phyloP scores from a whole-genome alignment of 2,113 vertebrate species.

The Odobenus rosmarus region DNA sequence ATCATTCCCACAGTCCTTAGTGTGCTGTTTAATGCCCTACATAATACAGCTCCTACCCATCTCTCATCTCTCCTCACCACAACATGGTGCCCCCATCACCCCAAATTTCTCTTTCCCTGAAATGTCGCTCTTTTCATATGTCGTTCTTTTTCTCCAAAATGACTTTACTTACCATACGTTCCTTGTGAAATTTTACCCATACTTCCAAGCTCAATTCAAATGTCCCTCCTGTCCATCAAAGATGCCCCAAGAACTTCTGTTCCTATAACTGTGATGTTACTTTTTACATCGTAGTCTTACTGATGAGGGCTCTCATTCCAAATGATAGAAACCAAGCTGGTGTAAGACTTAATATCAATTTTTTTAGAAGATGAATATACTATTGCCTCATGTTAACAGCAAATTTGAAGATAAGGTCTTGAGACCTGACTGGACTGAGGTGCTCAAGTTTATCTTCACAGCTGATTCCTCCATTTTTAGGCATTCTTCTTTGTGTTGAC shows the following conservation, averaged over 20 bases:
- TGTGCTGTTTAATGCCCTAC: rapidly evolving
- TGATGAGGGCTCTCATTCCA: neutral
- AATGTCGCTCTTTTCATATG: neutral
- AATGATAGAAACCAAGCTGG: neutral
- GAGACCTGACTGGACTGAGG: neutral
- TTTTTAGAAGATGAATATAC: neutral
- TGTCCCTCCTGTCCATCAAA: neutral
- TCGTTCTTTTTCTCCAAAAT: neutral
- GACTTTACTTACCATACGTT: neutral
- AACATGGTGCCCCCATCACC: no score
- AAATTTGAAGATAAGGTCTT: neutral
- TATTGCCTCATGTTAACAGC: neutral
- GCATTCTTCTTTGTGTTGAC: neutral
- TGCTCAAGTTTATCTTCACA: neutral
- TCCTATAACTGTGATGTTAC: neutral
- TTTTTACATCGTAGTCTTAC: neutral
- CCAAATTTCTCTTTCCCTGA: neutral
- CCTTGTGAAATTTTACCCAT: neutral
- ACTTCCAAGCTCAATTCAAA: neutral
- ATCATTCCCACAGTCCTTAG: neutral
- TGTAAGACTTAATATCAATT: neutral
- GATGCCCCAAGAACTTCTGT: neutral
- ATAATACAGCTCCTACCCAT: neutral
- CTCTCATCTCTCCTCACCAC: neutral
- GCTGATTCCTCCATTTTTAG: neutral